phyloP scores from a whole-genome alignment of 2,797 vertebrate species.

The Falco naumanni region DNA sequence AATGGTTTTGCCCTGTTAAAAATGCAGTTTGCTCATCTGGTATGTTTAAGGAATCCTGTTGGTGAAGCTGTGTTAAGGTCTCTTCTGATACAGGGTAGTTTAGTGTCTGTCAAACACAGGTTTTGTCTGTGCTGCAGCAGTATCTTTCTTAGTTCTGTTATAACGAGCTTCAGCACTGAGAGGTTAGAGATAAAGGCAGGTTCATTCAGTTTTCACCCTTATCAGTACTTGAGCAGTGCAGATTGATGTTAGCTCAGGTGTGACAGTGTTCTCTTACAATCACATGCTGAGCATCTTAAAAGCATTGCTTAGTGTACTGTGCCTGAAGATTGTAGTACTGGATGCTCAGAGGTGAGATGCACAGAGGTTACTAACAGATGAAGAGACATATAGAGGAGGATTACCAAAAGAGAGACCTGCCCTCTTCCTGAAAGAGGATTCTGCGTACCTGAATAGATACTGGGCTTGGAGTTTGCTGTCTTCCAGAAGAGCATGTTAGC shows the following conservation, averaged over 20 bases:
- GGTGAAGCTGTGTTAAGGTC: fast-evolving
- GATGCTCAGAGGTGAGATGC: neutral
- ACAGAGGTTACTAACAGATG: neutral
- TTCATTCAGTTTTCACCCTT: fast-evolving
- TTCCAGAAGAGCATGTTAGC: neutral
- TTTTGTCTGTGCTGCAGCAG: too few species aligned
- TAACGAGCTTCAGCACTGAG: fast-evolving
- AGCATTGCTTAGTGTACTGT: fast-evolving
- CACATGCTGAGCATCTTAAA: neutral
- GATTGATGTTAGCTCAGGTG: neutral
- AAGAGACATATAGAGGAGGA: fast-evolving
- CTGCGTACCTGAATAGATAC: fast-evolving
- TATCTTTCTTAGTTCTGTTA: neutral
- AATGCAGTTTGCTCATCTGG: neutral
- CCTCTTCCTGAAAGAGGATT: neutral
- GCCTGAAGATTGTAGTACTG: fast-evolving
- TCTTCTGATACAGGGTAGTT: neutral
- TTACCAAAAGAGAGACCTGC: neutral
- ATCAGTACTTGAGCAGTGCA: neutral
- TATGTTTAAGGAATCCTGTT: neutral
- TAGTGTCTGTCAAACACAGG: neutral
- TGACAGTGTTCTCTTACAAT: neutral
- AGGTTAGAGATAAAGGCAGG: neutral
- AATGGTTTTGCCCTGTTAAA: neutral
- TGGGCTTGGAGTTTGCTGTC: neutral